Evolutionary conservation across 2,888 invertebrate species (phyloP), one percentile per base, ranked within the genome.

Genomic region (Venusia cambrica): DNA sequence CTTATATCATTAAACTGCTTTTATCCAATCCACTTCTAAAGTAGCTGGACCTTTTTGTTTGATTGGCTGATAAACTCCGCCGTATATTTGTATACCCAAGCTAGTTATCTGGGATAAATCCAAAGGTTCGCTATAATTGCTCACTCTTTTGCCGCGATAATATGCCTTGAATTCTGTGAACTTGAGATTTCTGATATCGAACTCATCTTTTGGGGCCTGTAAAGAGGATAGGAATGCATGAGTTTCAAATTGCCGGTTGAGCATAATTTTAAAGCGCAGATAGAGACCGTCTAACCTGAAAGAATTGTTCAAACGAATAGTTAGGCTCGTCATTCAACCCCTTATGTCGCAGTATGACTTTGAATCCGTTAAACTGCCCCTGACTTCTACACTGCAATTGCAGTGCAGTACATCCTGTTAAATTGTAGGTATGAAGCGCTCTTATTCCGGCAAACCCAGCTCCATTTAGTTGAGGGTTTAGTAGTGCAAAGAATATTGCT

Each of bases 401-500:
- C 8, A 92, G 62, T 43, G 80, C 79, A 0, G 74, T 71, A 48
- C 77, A 84, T 4, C 73, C 76, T 0, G 77, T 73, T 2, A 92
- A 67, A 57, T 92, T 68, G 35, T 89, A 81, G 9, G 73, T 59
- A 4, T 76, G 80, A 5, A 73, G 53, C n/a, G 80, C 87, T 41
- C 89, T 67, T 41, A 90, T 81, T 5, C 92, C 92, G 13, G 91
- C 91, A 62, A 92, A 92, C 1, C 91, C 90, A 9, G 92, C 92
- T 0, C 92, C 92, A 47, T 92, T 91, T 4, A 88, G 78, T 68
- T 92, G 92, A 2, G 92, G 92, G 58, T 91, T 92, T 9, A 92
- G 58, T 25, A 92, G 66, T 2, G 89, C 88, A 51, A 92, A 92
- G 50, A 92, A 89, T 52, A 92, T 76, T 0, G 90, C 92, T 59